Base-by-base conservation (phyloP, 2,113 vertebrate species). In the Scomber colias region DNA sequence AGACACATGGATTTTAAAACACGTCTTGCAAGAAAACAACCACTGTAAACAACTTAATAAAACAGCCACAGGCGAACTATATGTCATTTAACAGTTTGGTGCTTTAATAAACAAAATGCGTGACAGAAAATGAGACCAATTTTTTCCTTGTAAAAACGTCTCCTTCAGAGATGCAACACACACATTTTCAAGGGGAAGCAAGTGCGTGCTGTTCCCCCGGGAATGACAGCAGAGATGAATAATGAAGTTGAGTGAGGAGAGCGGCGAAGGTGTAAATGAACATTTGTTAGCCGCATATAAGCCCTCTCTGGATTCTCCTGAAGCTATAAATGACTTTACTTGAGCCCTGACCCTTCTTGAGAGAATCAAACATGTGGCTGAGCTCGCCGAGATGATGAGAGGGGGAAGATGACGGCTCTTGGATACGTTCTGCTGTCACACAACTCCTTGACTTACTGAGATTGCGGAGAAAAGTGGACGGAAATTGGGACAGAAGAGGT, bases 231-330 rank as follows among this genome's bases (percentile, higher is more conserved):
- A 54, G 56, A 85, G 74, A 78, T 69, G 61, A 75, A 74, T 84
- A 83, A 73, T 79, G 24, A 65, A 69, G 69, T 35, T 11, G 57
- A 82, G 82, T 31, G 72, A 76, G 27, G 35, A 51, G 40, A 71
- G 53, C n/a, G 48, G 24, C 75, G 50, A 68, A 81, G 81, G 75
- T 87, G 80, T 72, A 78, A 88, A 90, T 86, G 68, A 80, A 84
- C 87, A 73, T 54, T 55, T 64, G 75, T 63, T 71, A 83, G 73
- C 31, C 46, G 10, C 35, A 7, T 66, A 45, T 57, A 62, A 35
- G 12, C 68, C 63, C 48, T 51, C 19, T 16, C 73, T 64, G 17
- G 15, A 66, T 79, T 44, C 70, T 54, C 51, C 55, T 44, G 50
- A 59, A 75, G 78, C 78, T 63, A 68, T 16, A 78, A 79, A 82